Evolutionary conservation across 2,888 invertebrate genomes (phyloP).

Genomic region (Strigamia crassipes): DNA sequence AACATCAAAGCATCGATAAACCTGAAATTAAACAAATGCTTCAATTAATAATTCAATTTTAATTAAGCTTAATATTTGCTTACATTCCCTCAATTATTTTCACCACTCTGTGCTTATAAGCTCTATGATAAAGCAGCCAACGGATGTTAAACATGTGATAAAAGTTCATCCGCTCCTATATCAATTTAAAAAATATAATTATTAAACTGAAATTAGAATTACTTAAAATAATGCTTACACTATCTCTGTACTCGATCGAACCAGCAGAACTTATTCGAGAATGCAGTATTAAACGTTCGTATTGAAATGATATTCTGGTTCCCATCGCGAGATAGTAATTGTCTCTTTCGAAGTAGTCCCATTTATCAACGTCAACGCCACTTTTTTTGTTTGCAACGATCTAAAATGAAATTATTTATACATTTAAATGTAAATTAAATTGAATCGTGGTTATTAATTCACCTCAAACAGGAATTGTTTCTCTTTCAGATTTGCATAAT

Average conservation of each 20-base stretch:
- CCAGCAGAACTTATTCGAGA: conserved; percentile 55
- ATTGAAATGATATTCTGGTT: conserved; percentile 61
- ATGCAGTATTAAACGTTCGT: conserved; percentile 60
- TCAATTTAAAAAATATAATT: conserved; percentile 23
- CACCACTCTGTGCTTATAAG: conserved; percentile 63
- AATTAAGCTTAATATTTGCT: conserved; percentile 50
- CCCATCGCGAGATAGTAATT: conserved; percentile 59
- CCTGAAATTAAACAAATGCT: not conserved
- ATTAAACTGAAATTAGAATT: conserved; percentile 41
- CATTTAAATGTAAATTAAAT: not conserved
- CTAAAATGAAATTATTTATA: conserved; percentile 55
- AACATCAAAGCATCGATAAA: not conserved
- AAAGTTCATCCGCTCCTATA: conserved; percentile 60
- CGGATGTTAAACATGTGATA: conserved; percentile 63
- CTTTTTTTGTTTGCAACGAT: conserved; percentile 67
- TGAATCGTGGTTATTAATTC: not conserved
- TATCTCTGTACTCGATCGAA: conserved; percentile 54
- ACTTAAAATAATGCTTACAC: not conserved
- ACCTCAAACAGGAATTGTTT: conserved; percentile 27
- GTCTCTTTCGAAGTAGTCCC: conserved; percentile 71
- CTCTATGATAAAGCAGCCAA: conserved; percentile 60
- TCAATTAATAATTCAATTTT: not conserved
- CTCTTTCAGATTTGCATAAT: not conserved
- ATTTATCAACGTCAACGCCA: conserved; percentile 70
- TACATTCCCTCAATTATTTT: conserved; percentile 62